phyloP scores from a whole-genome alignment of 2,797 vertebrate species.

The Xenopus petersii region DNA sequence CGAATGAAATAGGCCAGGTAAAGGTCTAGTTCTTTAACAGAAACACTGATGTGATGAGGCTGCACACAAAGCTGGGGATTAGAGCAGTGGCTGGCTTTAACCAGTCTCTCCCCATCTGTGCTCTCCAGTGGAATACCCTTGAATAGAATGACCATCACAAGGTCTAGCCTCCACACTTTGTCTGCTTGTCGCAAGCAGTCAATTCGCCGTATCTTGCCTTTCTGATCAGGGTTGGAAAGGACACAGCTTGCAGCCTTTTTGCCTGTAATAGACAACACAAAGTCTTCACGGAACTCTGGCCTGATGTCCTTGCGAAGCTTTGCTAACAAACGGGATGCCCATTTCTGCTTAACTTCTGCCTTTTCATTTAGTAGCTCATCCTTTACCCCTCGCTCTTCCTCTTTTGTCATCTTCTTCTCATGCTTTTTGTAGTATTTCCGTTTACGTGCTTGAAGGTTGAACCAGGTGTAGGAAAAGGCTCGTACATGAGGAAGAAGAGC shows the following conservation, averaged over 20 bases:
- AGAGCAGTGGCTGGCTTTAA: conserved; percentile 88
- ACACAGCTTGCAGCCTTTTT: conserved; percentile 93
- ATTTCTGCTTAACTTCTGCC: conserved; percentile 96
- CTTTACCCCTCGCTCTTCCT: conserved; percentile 92
- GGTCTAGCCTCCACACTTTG: conserved; percentile 96
- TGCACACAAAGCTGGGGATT: conserved; percentile 92
- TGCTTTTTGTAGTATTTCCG: conserved; percentile 99
- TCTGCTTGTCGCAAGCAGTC: conserved; percentile 96
- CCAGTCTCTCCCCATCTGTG: conserved; percentile 93
- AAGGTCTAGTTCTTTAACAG: conserved; percentile 95
- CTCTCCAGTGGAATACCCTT: conserved; percentile 97
- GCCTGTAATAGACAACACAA: conserved; percentile 91
- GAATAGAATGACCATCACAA: conserved; percentile 98
- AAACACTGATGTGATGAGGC: conserved; percentile 94
- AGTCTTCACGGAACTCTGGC: conserved; percentile 96
- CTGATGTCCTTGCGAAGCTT: conserved; percentile 97
- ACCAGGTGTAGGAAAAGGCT: conserved; percentile 98
- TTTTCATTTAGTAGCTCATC: conserved; percentile 94
- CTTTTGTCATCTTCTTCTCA: conserved; percentile 96
- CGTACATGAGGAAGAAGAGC: conserved; percentile 93
- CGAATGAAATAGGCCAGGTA: conserved; percentile 97
- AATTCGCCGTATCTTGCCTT: conserved; percentile 96
- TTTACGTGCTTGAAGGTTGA: conserved; percentile 97
- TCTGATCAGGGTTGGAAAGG: conserved; percentile 97
- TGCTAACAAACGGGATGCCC: conserved; percentile 93